Percentiles rank a stretch among this genome's conserved stretches.
Conservation (phyloP, 2,797 vertebrate species). For the Lophotriccus pileatus region DNA sequence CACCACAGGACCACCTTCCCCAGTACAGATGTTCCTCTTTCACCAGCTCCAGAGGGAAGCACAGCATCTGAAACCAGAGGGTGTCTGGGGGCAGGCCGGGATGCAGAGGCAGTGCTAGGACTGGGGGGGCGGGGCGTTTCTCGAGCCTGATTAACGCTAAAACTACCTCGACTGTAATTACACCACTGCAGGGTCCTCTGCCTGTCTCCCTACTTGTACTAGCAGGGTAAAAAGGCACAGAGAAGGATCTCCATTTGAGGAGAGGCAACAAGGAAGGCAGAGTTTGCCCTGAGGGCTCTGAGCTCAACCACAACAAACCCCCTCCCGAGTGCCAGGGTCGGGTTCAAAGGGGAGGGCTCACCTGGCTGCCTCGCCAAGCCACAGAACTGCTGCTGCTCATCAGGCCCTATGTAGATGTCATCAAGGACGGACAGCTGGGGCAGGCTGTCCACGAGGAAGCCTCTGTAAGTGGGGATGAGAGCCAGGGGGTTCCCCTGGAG, state of each 20-base stretch:
- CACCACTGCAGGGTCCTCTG: background rate
- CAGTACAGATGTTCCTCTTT: background rate
- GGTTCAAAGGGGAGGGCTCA: conserved; percentile 47
- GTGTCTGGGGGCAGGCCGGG: background rate
- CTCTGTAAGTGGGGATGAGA: conserved; percentile 81
- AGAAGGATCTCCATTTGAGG: background rate
- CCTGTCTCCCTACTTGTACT: background rate
- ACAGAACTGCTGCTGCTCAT: conserved; percentile 72
- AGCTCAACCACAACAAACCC: background rate
- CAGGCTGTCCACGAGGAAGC: conserved; percentile 82
- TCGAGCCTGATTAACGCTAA: background rate
- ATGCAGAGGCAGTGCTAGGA: background rate
- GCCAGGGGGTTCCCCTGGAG: conserved; percentile 87
- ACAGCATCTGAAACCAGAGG: fast-evolving
- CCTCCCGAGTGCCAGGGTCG: background rate
- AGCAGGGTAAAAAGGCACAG: background rate
- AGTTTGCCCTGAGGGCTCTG: background rate
- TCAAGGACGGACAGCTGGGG: conserved; percentile 77
- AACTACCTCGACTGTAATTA: fast-evolving
- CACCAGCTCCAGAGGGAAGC: background rate
- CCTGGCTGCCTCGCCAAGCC: conserved; percentile 74
- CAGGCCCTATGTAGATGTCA: conserved; percentile 67
- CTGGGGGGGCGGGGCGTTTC: background rate
- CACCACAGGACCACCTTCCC: background rate
- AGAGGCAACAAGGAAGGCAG: background rate